A percentile compares a stretch with the other conserved stretches of the same genome.
Evolutionary conservation across 2,888 invertebrate genomes (phyloP).

Genomic region (Acleris cristana): DNA sequence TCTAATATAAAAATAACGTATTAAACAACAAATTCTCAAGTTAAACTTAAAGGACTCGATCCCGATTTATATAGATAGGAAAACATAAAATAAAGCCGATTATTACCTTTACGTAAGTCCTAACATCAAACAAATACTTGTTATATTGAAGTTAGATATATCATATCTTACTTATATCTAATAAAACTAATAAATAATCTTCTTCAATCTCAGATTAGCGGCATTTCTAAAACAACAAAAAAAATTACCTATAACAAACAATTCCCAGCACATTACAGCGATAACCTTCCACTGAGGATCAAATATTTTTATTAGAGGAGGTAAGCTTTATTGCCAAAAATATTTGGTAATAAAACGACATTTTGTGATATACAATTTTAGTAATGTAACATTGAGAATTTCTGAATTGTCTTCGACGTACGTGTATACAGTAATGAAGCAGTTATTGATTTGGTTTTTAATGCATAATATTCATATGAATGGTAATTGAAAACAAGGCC

Average conservation of each 20-base stretch:
- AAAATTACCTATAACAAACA: conserved; percentile 2
- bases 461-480: not conserved
- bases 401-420: not conserved
- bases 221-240: not conserved
- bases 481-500: no score
- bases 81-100: no score
- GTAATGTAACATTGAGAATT: not conserved
- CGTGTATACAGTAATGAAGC: no score
- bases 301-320: conserved; percentile 14
- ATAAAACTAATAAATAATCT: no score
- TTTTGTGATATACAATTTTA: not conserved
- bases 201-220: not conserved
- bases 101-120: no score
- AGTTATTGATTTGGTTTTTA: not conserved
- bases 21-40: not conserved
- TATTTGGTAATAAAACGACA: conserved; percentile 18
- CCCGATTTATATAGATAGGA: not conserved
- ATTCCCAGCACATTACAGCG: conserved; percentile 3
- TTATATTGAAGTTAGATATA: no score
- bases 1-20: no score
- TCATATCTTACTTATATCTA: no score
- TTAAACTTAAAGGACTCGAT: not conserved
- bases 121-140: no score
- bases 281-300: conserved; percentile 15
- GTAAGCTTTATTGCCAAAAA: conserved; percentile 22